A percentile compares a stretch with the other conserved stretches of the same genome.
Conservation (phyloP, 2,888 invertebrate genomes). For the Mesorhabditis belari region DNA sequence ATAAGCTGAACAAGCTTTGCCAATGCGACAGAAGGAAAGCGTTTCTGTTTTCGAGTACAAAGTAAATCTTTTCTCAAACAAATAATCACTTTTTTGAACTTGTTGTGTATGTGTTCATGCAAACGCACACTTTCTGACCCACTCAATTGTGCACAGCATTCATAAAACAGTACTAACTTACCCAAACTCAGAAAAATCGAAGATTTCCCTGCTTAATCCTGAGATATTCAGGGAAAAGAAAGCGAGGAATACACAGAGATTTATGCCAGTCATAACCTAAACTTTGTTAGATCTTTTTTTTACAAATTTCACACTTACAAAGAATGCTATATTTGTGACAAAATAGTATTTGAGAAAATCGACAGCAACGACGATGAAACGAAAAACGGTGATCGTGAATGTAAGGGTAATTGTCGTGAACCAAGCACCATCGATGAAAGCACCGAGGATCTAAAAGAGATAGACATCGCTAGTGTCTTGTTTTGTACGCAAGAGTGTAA, state of each 20-base stretch:
- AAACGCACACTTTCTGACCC: too few relatives aligned
- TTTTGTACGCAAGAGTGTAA: too few relatives aligned
- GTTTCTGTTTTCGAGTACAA: too few relatives aligned
- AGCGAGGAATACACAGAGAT: neutral
- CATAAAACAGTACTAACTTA: too few relatives aligned
- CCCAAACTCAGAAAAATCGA: neutral
- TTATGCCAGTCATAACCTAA: neutral
- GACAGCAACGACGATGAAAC: neutral
- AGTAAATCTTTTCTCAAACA: too few relatives aligned
- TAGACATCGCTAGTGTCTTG: too few relatives aligned
- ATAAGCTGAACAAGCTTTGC: too few relatives aligned
- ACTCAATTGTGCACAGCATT: too few relatives aligned
- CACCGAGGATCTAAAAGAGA: neutral
- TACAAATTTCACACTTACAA: neutral
- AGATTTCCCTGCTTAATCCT: neutral
- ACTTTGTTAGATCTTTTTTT: neutral
- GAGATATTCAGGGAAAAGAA: neutral
- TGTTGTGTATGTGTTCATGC: too few relatives aligned
- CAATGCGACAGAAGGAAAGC: too few relatives aligned
- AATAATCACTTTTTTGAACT: too few relatives aligned
- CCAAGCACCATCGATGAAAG: neutral
- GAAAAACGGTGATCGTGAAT: neutral
- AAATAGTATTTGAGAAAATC: neutral
- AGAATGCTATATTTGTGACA: neutral
- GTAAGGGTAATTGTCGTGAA: neutral